Evolutionary conservation across 2,888 invertebrate species (phyloP).

Genomic region (Zaprionus bogoriensis): DNA sequence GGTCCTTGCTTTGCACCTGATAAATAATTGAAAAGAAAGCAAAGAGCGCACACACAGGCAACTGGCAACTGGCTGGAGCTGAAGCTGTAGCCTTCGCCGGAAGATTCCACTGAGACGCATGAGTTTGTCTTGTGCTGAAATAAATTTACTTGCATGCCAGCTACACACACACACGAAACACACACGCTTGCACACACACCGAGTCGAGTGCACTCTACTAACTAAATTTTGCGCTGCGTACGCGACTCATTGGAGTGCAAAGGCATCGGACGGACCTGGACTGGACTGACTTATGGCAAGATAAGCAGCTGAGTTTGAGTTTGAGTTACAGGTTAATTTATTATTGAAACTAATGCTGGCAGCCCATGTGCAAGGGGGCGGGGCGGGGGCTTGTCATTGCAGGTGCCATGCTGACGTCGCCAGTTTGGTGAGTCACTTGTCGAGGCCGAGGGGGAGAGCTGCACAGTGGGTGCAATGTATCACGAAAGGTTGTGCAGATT

Average conservation of each 20-base stretch:
- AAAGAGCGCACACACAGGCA: slow-evolving; percentile 5
- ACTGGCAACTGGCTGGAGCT: slow-evolving; percentile 17
- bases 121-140: slow-evolving; percentile 49
- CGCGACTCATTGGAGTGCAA: slow-evolving; percentile 58
- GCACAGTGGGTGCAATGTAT: not conserved
- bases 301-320: slow-evolving; percentile 58
- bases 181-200: slow-evolving; percentile 8
- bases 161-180: slow-evolving; percentile 21
- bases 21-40: slow-evolving; percentile 57
- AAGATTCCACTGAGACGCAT: slow-evolving; percentile 45
- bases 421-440: slow-evolving; percentile 31
- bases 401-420: slow-evolving; percentile 50
- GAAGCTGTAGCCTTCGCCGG: slow-evolving; percentile 18
- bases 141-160: slow-evolving; percentile 60
- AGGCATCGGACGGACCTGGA: slow-evolving; percentile 56
- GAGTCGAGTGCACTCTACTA: slow-evolving; percentile 44
- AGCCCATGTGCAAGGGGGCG: slow-evolving; percentile 22
- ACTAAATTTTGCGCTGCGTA: slow-evolving; percentile 46
- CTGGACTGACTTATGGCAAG: slow-evolving; percentile 54
- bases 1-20: slow-evolving; percentile 38
- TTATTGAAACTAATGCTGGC: slow-evolving; percentile 72
- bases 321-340: slow-evolving; percentile 71
- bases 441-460: not conserved
- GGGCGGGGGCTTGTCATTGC: slow-evolving; percentile 20
- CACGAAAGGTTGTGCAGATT: not conserved